Base-by-base conservation (phyloP, 2,797 vertebrate genomes). In the Urocyon cinereoargenteus region DNA sequence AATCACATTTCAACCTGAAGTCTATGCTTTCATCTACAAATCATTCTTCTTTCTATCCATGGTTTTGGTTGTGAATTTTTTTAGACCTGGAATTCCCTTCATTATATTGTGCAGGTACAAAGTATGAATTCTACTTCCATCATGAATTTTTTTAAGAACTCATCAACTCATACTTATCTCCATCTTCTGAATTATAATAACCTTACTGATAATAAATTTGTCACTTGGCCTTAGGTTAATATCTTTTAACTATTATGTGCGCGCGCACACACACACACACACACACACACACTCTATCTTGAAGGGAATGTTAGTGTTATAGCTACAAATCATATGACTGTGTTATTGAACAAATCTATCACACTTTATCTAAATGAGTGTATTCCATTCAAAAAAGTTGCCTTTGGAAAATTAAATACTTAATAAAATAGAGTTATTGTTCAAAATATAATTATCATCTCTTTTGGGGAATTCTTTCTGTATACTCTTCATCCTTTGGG, bases 391-490 rank as follows among this genome's bases (percentile, higher is more conserved):
- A 73, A 83, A 59, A 10, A 93, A 82, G 9, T 90, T 86, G 68
- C 22, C 16, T 91, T 82, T 89, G 49, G 51, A 61, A 85, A 93
- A 91, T n/a, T 24, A 91, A 91, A 86, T 57, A 75, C 16, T 96
- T 86, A 73, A 73, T 55, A 0, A 10, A 93, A 62, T 57, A 85
- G 13, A 61, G 31, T 79, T 31, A 82, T 36, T 61, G 5, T 83
- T 96, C 45, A 89, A 11, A 93, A 88, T 75, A 89, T 78, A 62
- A 82, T 72, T 78, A 92, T n/a, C 2, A 92, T 16, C 10, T 94
- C 70, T 84, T 16, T 49, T 82, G 55, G 10, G 61, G 24, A 91
- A 51, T 86, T 93, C 0, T 77, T 55, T 45, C 14, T 61, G 45
- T 68, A 40, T 72, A 55, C 10, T 21, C 13, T 78, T 62, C 28